Evolutionary conservation across 2,888 invertebrate species (phyloP).

Genomic region (Nipponacmea schrenckii): DNA sequence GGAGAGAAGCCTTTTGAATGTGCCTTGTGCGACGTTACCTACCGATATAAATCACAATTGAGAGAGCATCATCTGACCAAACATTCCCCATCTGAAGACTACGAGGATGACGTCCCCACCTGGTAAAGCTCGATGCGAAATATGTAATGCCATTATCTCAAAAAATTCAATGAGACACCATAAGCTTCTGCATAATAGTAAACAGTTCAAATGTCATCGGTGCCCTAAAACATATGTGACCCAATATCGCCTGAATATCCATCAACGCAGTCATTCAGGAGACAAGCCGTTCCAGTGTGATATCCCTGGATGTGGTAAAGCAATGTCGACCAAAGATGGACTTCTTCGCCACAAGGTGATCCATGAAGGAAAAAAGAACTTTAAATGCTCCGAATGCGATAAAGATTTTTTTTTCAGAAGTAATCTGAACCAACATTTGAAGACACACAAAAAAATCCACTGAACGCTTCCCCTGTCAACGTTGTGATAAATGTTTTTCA

Average conservation of each 20-base stretch:
- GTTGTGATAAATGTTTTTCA: background rate
- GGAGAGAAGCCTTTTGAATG: background rate
- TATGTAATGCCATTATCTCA: background rate
- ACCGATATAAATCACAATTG: background rate
- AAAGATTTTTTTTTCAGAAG: constrained; percentile 20
- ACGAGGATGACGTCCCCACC: background rate
- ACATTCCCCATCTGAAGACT: background rate
- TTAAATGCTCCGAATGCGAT: constrained; percentile 30
- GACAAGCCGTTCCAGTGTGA: constrained; percentile 30
- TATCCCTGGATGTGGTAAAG: constrained; percentile 24
- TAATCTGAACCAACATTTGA: constrained; percentile 20
- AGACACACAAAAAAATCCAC: background rate
- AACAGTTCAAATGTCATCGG: background rate
- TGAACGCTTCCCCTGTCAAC: background rate
- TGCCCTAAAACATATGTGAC: background rate
- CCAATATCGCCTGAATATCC: background rate
- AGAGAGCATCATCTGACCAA: background rate
- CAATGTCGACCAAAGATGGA: constrained; percentile 31
- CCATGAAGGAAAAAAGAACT: constrained; percentile 32
- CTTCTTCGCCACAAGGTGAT: constrained; percentile 33
- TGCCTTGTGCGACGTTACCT: background rate
- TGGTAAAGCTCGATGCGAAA: background rate
- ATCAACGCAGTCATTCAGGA: constrained; percentile 15
- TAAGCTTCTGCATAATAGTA: background rate
- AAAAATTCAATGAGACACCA: background rate